These are phyloP conservation scores for Apotomis capreana DNA, from an alignment of 2,888 invertebrate genomes.

Conservation along the genomic window DNA sequence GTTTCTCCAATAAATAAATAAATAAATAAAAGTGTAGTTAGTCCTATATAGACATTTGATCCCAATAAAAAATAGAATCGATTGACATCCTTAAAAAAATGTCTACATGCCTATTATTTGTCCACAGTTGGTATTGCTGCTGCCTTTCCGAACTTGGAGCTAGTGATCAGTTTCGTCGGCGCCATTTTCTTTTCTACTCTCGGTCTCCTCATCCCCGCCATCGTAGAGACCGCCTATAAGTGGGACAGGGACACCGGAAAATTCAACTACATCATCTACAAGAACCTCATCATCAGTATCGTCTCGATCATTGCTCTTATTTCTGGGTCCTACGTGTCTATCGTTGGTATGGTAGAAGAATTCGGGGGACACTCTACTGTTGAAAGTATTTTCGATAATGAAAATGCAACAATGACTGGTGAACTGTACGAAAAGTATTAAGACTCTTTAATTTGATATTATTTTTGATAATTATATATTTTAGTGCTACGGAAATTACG, in stretches of 20 bases:
- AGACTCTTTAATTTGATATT: no score
- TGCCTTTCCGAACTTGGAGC: conserved; percentile 91
- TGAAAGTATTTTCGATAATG: conserved; percentile 19
- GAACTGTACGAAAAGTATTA: no score
- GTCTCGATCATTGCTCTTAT: conserved; percentile 66
- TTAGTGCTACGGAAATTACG: no score
- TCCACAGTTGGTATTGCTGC: conserved; percentile 87
- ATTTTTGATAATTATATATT: no score
- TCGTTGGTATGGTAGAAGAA: conserved; percentile 68
- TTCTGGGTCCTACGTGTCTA: conserved; percentile 71
- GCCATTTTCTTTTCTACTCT: conserved; percentile 89
- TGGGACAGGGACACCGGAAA: conserved; percentile 87
- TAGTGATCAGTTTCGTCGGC: conserved; percentile 95
- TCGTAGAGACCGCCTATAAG: conserved; percentile 87
- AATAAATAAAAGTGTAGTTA: no score
- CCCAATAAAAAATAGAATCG: no score
- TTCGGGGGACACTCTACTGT: conserved; percentile 44
- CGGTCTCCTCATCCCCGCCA: conserved; percentile 89
- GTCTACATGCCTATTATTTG: no score
- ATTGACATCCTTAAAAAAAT: no score
- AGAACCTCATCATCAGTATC: conserved; percentile 81
- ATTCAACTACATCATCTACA: conserved; percentile 86
- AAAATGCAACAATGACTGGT: conserved; percentile 34
- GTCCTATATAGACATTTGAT: no score
- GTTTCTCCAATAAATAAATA: no score